Percentiles rank a stretch among this genome's conserved stretches.
Evolutionary conservation across 2,113 vertebrate species (phyloP).

Genomic region (Neolamprologus hecqui): DNA sequence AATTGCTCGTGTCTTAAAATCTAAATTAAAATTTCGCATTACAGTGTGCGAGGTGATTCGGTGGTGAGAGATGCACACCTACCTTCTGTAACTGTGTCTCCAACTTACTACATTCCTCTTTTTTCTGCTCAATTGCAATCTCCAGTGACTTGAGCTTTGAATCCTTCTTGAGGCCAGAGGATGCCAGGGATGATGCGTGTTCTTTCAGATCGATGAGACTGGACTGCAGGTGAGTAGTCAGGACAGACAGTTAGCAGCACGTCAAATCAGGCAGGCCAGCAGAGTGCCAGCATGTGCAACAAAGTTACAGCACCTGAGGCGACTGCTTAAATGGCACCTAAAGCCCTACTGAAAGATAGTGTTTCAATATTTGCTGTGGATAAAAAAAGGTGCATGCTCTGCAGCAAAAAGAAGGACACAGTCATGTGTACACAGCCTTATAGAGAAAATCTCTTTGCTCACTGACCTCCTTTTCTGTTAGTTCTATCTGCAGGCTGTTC

Average conservation of each 20-base stretch:
- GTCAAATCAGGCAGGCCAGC: neutral
- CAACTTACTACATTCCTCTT: slow-evolving; percentile 98
- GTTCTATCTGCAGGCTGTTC: slow-evolving; percentile 90
- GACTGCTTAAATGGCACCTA: neutral
- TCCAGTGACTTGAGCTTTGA: slow-evolving; percentile 98
- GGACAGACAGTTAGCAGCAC: neutral
- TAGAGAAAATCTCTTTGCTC: neutral
- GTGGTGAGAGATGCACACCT: neutral
- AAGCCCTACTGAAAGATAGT: neutral
- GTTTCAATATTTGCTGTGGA: neutral
- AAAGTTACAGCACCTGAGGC: neutral
- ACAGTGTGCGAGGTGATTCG: neutral
- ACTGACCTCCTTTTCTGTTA: slow-evolving; percentile 96
- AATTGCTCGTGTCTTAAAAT: neutral
- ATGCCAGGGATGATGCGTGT: slow-evolving; percentile 93
- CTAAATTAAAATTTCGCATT: neutral
- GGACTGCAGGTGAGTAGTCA: slow-evolving; percentile 75
- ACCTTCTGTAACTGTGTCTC: slow-evolving; percentile 91
- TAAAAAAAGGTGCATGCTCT: neutral
- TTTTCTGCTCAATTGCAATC: slow-evolving; percentile 99
- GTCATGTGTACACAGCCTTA: neutral
- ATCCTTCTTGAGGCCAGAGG: slow-evolving; percentile 93
- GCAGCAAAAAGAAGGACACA: neutral
- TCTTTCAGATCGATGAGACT: slow-evolving; percentile 97
- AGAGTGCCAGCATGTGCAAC: neutral